A percentile compares a stretch with the other conserved stretches of the same genome.
Evolutionary conservation across 1,140 invertebrate species (phyloP).

Genomic region (Liolophura sinensis): DNA sequence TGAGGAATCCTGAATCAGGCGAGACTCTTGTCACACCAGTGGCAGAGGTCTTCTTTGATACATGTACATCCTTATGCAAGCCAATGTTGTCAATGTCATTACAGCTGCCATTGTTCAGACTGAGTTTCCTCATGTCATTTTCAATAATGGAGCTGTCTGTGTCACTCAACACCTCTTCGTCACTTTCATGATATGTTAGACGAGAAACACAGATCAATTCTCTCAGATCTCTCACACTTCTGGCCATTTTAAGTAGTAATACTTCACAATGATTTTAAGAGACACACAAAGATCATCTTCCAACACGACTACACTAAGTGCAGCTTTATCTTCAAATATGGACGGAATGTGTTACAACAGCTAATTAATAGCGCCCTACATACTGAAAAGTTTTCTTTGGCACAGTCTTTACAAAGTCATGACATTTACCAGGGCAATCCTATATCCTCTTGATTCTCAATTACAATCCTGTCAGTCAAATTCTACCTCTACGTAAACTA

Average conservation of each 20-base stretch:
- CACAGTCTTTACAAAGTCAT: slow-evolving; percentile 5
- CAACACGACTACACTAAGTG: not conserved
- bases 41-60: not conserved
- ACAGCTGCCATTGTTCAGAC: slow-evolving; percentile 17
- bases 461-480: not conserved
- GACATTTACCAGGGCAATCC: slow-evolving; percentile 1
- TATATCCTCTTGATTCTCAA: not conserved
- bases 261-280: not conserved
- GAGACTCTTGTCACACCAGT: slow-evolving; percentile 16
- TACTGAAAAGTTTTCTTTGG: not conserved
- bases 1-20: slow-evolving; percentile 51
- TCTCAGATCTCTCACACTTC: slow-evolving; percentile 50
- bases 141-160: slow-evolving; percentile 24
- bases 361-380: slow-evolving; percentile 7
- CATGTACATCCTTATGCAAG: too few species aligned
- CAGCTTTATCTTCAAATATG: slow-evolving; percentile 3
- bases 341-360: slow-evolving; percentile 3
- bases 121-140: slow-evolving; percentile 23
- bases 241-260: slow-evolving; percentile 40
- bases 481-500: slow-evolving; percentile 35
- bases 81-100: not conserved
- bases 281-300: not conserved
- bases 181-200: slow-evolving; percentile 46
- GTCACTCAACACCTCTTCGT: slow-evolving; percentile 39
- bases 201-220: slow-evolving; percentile 55